Percentiles rank a stretch among this genome's conserved stretches.
Evolutionary conservation across 1,140 invertebrate species (phyloP).

Genomic region (Bombus pyrosoma): DNA sequence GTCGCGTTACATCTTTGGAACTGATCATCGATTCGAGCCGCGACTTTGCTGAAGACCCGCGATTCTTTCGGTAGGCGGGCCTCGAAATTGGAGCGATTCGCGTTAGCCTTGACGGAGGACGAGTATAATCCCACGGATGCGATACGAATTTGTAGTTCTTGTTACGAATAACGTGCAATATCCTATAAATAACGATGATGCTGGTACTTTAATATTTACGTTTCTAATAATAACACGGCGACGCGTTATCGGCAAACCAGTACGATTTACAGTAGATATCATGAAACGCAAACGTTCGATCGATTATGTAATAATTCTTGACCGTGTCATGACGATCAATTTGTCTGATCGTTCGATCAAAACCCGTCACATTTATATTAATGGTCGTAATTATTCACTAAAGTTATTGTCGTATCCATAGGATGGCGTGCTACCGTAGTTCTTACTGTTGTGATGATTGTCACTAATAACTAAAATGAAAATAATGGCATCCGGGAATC

Average conservation of each 20-base stretch:
- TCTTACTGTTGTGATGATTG: not conserved
- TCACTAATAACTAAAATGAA: constrained; percentile 54
- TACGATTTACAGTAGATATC: constrained; percentile 10
- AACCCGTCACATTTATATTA: not conserved
- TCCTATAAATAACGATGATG: constrained; percentile 47
- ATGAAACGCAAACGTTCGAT: not conserved
- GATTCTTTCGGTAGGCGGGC: too few relatives aligned
- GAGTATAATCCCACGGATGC: constrained; percentile 20
- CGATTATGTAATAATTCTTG: not conserved
- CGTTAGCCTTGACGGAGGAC: not conserved
- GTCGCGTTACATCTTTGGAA: not conserved
- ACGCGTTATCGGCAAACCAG: constrained; percentile 27
- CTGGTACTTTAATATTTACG: constrained; percentile 47
- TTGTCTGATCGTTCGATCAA: too few relatives aligned
- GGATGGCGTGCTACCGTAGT: not conserved
- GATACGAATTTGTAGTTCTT: constrained; percentile 40
- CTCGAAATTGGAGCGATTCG: constrained; percentile 15
- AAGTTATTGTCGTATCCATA: constrained; percentile 2
- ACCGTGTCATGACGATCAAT: not conserved
- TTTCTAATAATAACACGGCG: constrained; percentile 46
- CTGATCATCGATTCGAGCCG: not conserved
- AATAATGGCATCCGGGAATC: constrained; percentile 61
- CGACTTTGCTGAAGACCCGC: not conserved
- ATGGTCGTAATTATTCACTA: not conserved
- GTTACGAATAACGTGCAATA: constrained; percentile 46